Evolutionary conservation across 2,113 vertebrate species (phyloP), one percentile per base, ranked within the genome.

Genomic region (Crotalus horridus): DNA sequence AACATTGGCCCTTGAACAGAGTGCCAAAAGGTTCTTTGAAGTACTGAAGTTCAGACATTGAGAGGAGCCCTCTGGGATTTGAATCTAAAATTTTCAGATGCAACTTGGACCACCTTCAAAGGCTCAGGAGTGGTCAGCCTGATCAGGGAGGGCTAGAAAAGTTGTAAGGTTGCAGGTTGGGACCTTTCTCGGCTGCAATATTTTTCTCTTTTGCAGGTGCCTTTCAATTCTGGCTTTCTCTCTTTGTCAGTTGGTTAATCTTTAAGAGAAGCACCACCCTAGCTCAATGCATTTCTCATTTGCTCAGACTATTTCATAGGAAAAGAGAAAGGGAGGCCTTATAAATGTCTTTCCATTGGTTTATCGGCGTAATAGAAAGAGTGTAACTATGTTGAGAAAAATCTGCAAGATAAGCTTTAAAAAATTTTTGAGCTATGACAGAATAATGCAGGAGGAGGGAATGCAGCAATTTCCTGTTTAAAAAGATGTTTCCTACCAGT

Each of bases 231-330:
- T 59, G 55, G 20, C 29, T 24, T 33, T 39, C 88, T 24, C 88
- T 12, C 55, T 59, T 23, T 89, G 33, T 39, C 8, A 0, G 1
- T 11, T 56, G 39, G 88, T 56, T 58, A 33, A 23, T 3, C 4
- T 39, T 89, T 59, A 56, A 43, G 20, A 59, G 53, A 59, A 46
- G 43, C 33, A 29, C 48, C 43, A 93, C 4, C 33, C 3, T 94
- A 54, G 23, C 91, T 53, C 91, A 93, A 69, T 90, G 92, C 58
- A 58, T 89, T 91, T 90, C 74, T 6, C 90, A 24, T 85, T 51
- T 93, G 24, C 43, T 29, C 90, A 94, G 24, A 59, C 58, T 59
- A 3, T 87, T 95, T 96, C 26, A 93, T 90, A 96, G 87, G 86
- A 3, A 20, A 94, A 29, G 7, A 87, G 26, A n/a, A 23, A 51